A percentile compares a stretch with the other conserved stretches of the same genome.
phyloP scores from a whole-genome alignment of 2,888 invertebrate species.

The Lamellibrachia satsuma region DNA sequence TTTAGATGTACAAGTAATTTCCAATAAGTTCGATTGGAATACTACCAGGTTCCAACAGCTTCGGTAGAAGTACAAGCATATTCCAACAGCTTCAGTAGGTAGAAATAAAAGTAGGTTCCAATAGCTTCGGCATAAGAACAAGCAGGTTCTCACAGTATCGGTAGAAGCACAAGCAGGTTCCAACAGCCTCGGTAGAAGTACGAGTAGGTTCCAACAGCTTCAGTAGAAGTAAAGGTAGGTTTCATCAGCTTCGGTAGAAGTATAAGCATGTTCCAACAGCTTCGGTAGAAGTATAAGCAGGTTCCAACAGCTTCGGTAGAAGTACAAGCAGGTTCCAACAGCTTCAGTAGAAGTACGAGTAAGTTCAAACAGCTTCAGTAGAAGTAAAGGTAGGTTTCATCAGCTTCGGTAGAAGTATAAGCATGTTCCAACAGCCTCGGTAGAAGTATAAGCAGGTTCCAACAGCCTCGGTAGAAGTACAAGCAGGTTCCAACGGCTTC shows the following conservation, averaged over 20 bases:
- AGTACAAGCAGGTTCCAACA: not conserved
- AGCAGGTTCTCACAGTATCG: not conserved
- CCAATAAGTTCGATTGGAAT: not conserved
- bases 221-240: no score
- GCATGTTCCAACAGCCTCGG: no score
- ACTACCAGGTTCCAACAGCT: not conserved
- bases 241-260: no score
- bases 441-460: no score
- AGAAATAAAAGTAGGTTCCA: not conserved
- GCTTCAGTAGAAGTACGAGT: not conserved
- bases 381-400: no score
- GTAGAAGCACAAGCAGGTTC: not conserved
- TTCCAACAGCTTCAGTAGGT: not conserved
- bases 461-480: no score
- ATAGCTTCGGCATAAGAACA: not conserved
- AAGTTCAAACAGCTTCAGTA: not conserved
- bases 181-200: no score
- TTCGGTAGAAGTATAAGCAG: no score
- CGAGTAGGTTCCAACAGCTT: not conserved
- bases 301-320: not conserved
- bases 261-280: no score
- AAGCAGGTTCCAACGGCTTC: no score
- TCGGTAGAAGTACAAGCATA: not conserved
- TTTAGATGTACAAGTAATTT: not conserved
- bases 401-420: no score